Percentiles rank a stretch among this genome's conserved stretches.
These are phyloP conservation scores for Minunthozetes semirufus DNA, from an alignment of 2,888 invertebrate species.

Conservation along the genomic window DNA sequence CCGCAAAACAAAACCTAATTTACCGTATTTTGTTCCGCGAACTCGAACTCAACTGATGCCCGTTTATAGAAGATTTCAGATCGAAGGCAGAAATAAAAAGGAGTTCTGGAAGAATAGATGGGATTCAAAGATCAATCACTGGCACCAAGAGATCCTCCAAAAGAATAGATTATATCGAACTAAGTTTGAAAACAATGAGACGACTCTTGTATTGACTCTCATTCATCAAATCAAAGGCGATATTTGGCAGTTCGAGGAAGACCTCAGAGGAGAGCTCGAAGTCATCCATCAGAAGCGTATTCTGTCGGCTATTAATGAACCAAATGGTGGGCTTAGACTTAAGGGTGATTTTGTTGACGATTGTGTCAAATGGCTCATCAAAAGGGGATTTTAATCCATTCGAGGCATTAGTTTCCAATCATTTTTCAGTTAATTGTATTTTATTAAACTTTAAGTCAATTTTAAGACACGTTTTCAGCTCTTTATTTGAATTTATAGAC, in stretches of 20 bases:
- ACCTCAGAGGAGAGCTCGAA: constrained; percentile 60
- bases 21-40: constrained; percentile 66
- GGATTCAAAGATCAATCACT: constrained; percentile 32
- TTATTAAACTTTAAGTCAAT: no score
- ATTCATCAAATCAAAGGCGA: constrained; percentile 72
- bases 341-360: constrained; percentile 67
- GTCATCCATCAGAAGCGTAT: constrained; percentile 52
- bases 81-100: constrained; percentile 35
- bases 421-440: no score
- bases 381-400: constrained; percentile 70
- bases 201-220: constrained; percentile 55
- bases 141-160: constrained; percentile 8
- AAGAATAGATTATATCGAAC: no score
- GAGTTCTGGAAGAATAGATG: constrained; percentile 44
- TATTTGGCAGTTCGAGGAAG: constrained; percentile 67
- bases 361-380: constrained; percentile 61
- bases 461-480: no score
- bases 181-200: constrained; percentile 33
- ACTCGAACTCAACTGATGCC: constrained; percentile 75
- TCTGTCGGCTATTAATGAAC: constrained; percentile 67
- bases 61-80: constrained; percentile 59
- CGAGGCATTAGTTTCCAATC: no score
- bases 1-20: constrained; percentile 35
- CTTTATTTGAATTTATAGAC: no score
- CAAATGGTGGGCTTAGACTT: constrained; percentile 61